A percentile compares a stretch with the other conserved stretches of the same genome.
phyloP scores from a whole-genome alignment of 2,888 invertebrate species.

The Carabus problematicus region DNA sequence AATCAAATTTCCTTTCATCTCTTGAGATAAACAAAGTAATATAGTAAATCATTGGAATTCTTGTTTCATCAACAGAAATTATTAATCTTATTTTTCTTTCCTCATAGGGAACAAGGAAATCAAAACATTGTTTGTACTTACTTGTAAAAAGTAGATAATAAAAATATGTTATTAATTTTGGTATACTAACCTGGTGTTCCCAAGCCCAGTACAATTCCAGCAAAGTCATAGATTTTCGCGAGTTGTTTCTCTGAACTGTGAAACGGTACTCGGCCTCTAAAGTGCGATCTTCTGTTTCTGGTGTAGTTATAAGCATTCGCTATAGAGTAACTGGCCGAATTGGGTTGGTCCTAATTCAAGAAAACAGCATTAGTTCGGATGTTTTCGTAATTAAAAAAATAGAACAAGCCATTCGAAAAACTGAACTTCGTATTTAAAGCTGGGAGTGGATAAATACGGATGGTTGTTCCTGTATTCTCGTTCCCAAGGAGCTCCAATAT shows the following conservation, averaged over 20 bases:
- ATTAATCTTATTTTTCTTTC: no score
- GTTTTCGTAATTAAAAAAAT: slow-evolving; percentile 4
- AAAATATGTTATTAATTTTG: neutral
- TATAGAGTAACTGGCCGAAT: slow-evolving; percentile 48
- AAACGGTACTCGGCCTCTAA: slow-evolving; percentile 49
- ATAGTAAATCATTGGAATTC: no score
- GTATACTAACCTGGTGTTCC: slow-evolving; percentile 26
- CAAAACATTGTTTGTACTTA: no score
- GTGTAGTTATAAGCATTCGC: slow-evolving; percentile 48
- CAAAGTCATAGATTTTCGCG: slow-evolving; percentile 17
- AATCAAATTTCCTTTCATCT: no score
- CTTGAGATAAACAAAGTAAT: no score
- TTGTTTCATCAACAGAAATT: no score
- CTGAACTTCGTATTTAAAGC: slow-evolving; percentile 1
- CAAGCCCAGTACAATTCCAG: neutral
- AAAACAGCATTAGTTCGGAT: neutral
- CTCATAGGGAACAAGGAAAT: no score
- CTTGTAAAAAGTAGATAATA: neutral
- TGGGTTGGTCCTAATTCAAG: slow-evolving; percentile 46
- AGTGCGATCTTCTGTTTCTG: slow-evolving; percentile 49
- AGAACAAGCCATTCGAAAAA: neutral
- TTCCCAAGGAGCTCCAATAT: slow-evolving; percentile 14
- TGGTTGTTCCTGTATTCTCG: slow-evolving; percentile 33
- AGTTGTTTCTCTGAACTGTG: slow-evolving; percentile 43
- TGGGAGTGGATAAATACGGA: slow-evolving; percentile 25